These are phyloP conservation scores for Hesperia comma DNA, from an alignment of 2,888 invertebrate species.

Conservation along the genomic window DNA sequence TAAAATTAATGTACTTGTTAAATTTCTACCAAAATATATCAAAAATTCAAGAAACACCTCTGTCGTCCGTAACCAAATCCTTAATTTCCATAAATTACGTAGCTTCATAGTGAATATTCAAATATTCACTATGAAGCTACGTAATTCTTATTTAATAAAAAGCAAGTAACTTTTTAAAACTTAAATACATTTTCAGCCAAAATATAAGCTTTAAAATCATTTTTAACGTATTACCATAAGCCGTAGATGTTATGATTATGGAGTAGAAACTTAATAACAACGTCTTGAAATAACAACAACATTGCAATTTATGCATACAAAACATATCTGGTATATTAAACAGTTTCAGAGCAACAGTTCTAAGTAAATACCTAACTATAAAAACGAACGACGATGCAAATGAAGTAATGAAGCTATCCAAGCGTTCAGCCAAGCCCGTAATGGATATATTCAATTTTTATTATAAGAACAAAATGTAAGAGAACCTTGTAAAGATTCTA, in stretches of 20 bases:
- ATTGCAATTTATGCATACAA: constrained; percentile 8
- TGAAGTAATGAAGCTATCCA: neutral
- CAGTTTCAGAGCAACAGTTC: neutral
- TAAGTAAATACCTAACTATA: constrained; percentile 6
- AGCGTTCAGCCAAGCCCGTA: constrained; percentile 7
- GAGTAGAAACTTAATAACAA: neutral
- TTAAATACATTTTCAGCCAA: neutral
- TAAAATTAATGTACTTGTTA: constrained; percentile 21
- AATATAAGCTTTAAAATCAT: neutral
- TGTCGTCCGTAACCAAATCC: neutral
- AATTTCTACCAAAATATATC: neutral
- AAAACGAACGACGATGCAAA: constrained; percentile 9
- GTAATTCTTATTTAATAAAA: neutral
- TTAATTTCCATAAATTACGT: constrained; percentile 4
- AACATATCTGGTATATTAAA: constrained; percentile 1
- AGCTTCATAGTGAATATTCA: neutral
- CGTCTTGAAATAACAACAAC: constrained; percentile 1
- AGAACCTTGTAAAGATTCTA: neutral
- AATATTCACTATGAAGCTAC: no score
- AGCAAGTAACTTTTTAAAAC: neutral
- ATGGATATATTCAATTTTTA: constrained; percentile 11
- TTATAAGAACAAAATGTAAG: constrained; percentile 6
- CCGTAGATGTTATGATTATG: neutral
- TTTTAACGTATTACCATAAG: neutral
- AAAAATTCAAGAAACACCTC: neutral